Evolutionary conservation across 2,797 vertebrate species (phyloP).

Genomic region (Myotis vivesi): DNA sequence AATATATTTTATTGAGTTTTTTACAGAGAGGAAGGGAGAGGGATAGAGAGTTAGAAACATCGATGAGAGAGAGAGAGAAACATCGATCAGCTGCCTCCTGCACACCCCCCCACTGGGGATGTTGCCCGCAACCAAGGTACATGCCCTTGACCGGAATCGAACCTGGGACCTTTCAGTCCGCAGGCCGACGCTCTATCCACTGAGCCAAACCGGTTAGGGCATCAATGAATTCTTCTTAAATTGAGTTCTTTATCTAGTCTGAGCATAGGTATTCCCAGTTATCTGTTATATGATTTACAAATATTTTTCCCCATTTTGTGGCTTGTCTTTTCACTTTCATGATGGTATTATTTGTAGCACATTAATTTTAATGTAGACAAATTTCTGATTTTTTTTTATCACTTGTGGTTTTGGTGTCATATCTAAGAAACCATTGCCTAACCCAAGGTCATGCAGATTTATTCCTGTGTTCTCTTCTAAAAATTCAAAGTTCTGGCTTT

Average conservation of each 20-base stretch:
- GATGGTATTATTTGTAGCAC: neutral
- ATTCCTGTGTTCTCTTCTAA: neutral
- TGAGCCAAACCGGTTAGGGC: no score
- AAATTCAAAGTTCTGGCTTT: neutral
- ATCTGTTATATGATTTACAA: neutral
- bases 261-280: neutral
- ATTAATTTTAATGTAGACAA: slow-evolving; percentile 1
- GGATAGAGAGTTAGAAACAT: no score
- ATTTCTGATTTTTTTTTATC: neutral
- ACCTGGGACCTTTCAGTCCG: no score
- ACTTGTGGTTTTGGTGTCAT: neutral
- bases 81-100: no score
- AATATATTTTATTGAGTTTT: no score
- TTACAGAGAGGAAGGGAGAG: no score
- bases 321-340: neutral
- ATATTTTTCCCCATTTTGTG: neutral
- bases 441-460: neutral
- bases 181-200: no score
- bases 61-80: no score
- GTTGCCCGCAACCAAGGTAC: no score
- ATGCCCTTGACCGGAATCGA: no score
- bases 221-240: neutral
- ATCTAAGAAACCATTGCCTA: neutral
- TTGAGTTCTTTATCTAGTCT: neutral
- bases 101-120: no score